These are phyloP conservation scores for Myotis myotis DNA, from an alignment of 2,797 vertebrate genomes.

Conservation along the genomic window DNA sequence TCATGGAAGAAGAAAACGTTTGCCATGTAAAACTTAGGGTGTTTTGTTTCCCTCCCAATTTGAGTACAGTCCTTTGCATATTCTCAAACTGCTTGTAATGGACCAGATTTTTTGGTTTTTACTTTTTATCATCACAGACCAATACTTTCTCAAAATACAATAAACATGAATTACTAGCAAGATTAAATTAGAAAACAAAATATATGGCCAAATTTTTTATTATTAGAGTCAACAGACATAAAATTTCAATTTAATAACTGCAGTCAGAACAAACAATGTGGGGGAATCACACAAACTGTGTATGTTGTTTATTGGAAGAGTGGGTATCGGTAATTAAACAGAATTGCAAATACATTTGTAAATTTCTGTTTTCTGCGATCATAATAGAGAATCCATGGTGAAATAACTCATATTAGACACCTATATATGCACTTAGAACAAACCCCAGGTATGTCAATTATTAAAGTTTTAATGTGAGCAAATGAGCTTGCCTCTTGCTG, in stretches of 20 bases:
- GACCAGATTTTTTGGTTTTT: neutral
- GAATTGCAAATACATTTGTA: neutral
- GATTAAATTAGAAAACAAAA: neutral
- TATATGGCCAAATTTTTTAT: neutral
- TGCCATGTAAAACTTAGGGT: neutral
- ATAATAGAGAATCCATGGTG: neutral
- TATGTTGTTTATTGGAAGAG: neutral
- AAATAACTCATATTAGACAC: neutral
- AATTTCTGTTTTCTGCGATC: neutral
- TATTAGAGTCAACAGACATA: neutral
- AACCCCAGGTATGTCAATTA: neutral
- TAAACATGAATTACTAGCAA: neutral
- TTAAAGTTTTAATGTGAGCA: neutral
- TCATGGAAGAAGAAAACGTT: neutral
- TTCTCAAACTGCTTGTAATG: neutral
- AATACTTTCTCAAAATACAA: neutral
- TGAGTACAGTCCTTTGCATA: neutral
- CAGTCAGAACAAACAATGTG: neutral
- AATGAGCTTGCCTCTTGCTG: slow-evolving; percentile 11
- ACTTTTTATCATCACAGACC: neutral
- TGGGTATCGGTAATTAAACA: neutral
- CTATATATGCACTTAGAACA: neutral
- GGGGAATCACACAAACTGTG: neutral
- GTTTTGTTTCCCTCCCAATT: neutral
- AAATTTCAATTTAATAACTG: neutral